phyloP scores from a whole-genome alignment of 2,113 vertebrate species.

The Danionella cerebrum region DNA sequence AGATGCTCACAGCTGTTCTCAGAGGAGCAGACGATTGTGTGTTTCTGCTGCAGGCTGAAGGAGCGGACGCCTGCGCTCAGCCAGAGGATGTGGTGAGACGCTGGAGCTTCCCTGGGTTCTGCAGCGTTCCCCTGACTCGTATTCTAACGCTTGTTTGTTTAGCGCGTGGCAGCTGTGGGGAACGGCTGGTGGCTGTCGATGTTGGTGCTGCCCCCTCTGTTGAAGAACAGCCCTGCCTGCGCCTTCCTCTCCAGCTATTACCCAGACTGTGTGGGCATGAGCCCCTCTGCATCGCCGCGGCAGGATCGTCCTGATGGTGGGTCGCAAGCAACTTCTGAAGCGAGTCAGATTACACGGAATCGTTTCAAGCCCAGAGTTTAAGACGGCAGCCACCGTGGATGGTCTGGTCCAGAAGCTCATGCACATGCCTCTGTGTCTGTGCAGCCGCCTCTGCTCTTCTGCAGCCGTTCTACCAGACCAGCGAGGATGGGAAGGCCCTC shows the following conservation, averaged over 20 bases:
- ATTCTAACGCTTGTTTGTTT: constrained; percentile 12
- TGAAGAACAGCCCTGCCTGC: constrained; percentile 90
- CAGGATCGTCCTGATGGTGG: no score
- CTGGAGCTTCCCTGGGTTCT: no score
- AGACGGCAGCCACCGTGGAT: no score
- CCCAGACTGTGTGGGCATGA: constrained; percentile 99
- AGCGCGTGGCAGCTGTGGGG: constrained; percentile 91
- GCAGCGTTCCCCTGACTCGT: no score
- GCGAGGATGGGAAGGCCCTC: constrained; percentile 93
- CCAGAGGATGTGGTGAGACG: constrained; percentile 87
- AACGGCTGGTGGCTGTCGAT: constrained; percentile 96
- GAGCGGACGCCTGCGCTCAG: constrained; percentile 82
- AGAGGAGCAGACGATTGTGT: no score
- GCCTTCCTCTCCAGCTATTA: constrained; percentile 91
- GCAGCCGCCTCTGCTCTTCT: constrained; percentile 80
- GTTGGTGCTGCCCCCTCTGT: constrained; percentile 90
- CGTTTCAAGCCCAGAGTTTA: no score
- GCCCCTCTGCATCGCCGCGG: constrained; percentile 80
- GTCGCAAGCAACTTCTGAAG: no score
- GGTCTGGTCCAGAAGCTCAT: no score
- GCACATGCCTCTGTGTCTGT: constrained; percentile 11
- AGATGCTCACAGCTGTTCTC: no score
- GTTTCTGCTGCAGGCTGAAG: constrained; percentile 68
- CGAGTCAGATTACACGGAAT: no score
- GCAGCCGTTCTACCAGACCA: constrained; percentile 96